phyloP scores from a whole-genome alignment of 2,888 invertebrate species.

The Folsomia manolachei region DNA sequence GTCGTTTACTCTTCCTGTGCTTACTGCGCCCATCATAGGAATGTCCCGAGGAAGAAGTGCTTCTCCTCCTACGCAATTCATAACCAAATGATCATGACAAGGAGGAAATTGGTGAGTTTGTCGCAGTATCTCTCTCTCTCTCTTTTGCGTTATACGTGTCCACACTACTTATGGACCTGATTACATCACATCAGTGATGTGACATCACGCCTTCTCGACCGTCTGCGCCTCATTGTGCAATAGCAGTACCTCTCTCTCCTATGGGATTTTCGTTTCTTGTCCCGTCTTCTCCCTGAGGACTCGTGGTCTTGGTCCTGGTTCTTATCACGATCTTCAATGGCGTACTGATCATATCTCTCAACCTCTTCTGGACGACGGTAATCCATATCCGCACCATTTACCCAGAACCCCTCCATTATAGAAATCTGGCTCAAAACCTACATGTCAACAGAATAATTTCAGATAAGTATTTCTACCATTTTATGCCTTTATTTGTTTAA shows the following conservation, averaged over 20 bases:
- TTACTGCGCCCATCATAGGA: constrained; percentile 26
- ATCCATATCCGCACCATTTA: no score
- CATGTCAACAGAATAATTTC: no score
- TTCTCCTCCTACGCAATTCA: constrained; percentile 16
- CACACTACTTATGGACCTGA: neutral
- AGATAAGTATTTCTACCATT: no score
- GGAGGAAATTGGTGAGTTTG: neutral
- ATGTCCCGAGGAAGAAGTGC: neutral
- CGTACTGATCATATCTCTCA: no score
- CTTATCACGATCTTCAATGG: no score
- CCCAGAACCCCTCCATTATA: no score
- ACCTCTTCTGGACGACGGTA: no score
- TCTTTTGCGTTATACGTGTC: neutral
- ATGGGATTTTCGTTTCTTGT: neutral
- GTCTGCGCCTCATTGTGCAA: neutral
- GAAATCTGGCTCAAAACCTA: no score
- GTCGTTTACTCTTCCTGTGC: constrained; percentile 38
- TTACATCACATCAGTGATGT: neutral
- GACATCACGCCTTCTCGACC: neutral
- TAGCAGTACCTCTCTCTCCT: constrained; percentile 18
- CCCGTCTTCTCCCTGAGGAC: neutral
- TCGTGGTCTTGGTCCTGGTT: no score
- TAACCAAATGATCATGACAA: constrained; percentile 12
- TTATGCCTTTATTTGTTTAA: no score
- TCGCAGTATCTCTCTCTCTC: neutral